These are phyloP conservation scores for Lepisosteus oculatus DNA, from an alignment of 2,113 vertebrate genomes.

Conservation along the genomic window DNA sequence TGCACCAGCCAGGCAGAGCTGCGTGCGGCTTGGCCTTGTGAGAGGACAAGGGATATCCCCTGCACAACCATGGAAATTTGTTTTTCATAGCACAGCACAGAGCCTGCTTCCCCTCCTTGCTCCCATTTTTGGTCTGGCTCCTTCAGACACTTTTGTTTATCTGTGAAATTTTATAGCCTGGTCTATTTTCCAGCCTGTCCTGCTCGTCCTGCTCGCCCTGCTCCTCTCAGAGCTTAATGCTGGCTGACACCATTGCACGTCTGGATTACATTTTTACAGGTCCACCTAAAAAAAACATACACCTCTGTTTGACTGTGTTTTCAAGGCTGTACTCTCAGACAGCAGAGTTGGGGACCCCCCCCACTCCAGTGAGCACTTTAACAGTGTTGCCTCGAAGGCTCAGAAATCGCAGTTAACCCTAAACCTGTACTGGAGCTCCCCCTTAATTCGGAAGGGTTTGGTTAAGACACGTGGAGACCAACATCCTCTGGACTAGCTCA, in stretches of 20 bases:
- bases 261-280: conserved; percentile 51
- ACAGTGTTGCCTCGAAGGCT: conserved; percentile 21
- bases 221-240: not conserved
- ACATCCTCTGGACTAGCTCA: too few relatives aligned
- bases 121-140: not conserved
- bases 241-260: too few relatives aligned
- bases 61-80: too few relatives aligned
- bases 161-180: conserved; percentile 29
- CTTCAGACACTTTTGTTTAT: conserved; percentile 34
- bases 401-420: not conserved
- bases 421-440: not conserved
- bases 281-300: not conserved
- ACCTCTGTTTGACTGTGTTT: not conserved
- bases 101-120: too few relatives aligned
- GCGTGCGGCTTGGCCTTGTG: too few relatives aligned
- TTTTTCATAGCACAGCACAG: too few relatives aligned
- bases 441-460: too few relatives aligned
- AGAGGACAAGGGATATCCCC: too few relatives aligned
- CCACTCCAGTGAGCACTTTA: conserved; percentile 45
- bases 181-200: too few relatives aligned
- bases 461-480: too few relatives aligned
- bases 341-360: not conserved
- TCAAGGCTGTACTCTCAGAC: too few relatives aligned
- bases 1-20: too few relatives aligned
- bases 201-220: not conserved